These are phyloP conservation scores for Enoplosus armatus DNA, from an alignment of 2,797 vertebrate species.

Conservation along the genomic window DNA sequence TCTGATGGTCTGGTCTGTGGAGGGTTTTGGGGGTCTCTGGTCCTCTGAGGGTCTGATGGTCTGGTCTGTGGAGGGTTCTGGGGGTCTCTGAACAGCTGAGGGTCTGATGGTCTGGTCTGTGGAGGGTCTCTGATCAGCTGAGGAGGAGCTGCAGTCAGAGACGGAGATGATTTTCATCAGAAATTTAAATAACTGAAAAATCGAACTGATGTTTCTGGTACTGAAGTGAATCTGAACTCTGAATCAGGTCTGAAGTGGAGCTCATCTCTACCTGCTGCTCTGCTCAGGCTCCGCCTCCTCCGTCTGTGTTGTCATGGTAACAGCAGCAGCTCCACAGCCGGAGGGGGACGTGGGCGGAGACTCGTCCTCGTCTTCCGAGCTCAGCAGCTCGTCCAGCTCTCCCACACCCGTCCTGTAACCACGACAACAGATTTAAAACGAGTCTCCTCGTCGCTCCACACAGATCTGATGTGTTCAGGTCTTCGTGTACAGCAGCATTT, in stretches of 20 bases:
- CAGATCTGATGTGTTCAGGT: too few species aligned
- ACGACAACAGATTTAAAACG: not conserved
- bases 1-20: rapidly evolving
- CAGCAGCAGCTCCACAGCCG: not conserved
- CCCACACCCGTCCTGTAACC: slow-evolving; percentile 72
- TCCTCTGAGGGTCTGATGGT: not conserved
- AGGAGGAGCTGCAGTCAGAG: not conserved
- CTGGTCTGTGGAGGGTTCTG: rapidly evolving
- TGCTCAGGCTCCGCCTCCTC: slow-evolving; percentile 20
- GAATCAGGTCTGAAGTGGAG: not conserved
- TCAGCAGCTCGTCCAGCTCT: slow-evolving; percentile 57
- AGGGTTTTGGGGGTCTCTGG: not conserved
- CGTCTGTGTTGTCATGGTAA: not conserved
- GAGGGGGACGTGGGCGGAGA: slow-evolving; percentile 22
- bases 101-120: too few species aligned
- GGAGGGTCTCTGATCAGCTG: too few species aligned
- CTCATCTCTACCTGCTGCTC: slow-evolving; percentile 45
- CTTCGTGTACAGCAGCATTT: too few species aligned
- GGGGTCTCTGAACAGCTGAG: too few species aligned
- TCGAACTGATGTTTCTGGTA: not conserved
- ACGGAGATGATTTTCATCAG: not conserved
- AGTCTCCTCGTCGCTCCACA: too few species aligned
- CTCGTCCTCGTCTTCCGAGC: slow-evolving; percentile 78
- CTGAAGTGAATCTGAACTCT: not conserved
- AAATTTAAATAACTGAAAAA: not conserved